phyloP scores from a whole-genome alignment of 1,140 invertebrate genomes.

The Diabrotica virgifera region DNA sequence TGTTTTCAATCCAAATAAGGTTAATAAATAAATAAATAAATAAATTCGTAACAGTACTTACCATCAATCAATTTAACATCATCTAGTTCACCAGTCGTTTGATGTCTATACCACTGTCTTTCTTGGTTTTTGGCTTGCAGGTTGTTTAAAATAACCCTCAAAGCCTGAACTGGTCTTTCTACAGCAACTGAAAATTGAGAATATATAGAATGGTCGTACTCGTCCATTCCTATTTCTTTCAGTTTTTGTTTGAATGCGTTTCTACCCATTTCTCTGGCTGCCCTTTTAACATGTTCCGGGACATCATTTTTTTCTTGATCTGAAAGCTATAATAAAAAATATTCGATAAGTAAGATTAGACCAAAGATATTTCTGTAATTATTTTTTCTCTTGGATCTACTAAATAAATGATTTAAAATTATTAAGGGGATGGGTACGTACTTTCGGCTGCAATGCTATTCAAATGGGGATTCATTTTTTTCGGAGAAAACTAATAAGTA shows the following conservation, averaged over 20 bases:
- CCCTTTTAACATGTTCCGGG: slow-evolving; percentile 83
- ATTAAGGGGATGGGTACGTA: no score
- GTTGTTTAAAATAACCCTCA: slow-evolving; percentile 64
- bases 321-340: slow-evolving; percentile 58
- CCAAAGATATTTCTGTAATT: no score
- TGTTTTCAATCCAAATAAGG: no score
- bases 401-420: no score
- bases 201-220: slow-evolving; percentile 88
- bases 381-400: no score
- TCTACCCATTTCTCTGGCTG: slow-evolving; percentile 88
- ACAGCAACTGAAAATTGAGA: slow-evolving; percentile 78
- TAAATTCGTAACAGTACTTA: slow-evolving; percentile 41
- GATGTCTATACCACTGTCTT: slow-evolving; percentile 87
- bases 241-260: slow-evolving; percentile 87
- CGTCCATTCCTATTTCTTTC: slow-evolving; percentile 92
- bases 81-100: slow-evolving; percentile 92
- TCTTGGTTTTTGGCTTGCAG: slow-evolving; percentile 92
- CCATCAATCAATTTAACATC: slow-evolving; percentile 95
- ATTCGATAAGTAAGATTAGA: no score
- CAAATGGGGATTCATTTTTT: no score
- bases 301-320: slow-evolving; percentile 88
- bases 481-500: no score
- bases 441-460: no score
- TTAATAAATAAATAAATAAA: no score
- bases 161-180: slow-evolving; percentile 66